A percentile compares a stretch with the other conserved stretches of the same genome.
Evolutionary conservation across 2,888 invertebrate genomes (phyloP).

Genomic region (Stenotaenia linearis): DNA sequence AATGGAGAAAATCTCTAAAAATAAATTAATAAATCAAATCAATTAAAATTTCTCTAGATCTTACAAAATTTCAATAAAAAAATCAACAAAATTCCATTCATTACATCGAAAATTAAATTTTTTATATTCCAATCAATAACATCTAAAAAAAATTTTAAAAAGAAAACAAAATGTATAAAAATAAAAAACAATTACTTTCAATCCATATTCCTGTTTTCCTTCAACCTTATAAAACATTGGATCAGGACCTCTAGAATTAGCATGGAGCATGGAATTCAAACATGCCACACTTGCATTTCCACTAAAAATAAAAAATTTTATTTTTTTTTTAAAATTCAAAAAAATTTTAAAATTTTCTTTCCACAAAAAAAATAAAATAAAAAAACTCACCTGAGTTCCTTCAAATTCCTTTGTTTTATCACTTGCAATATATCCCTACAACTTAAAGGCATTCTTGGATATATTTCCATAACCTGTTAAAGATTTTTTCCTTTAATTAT

Average conservation of each 20-base stretch:
- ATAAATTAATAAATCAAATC: too few relatives aligned
- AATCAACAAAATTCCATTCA: neutral
- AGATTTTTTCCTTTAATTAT: neutral
- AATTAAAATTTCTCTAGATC: too few relatives aligned
- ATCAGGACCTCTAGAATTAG: constrained; percentile 32
- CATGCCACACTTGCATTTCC: constrained; percentile 38
- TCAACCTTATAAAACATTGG: constrained; percentile 35
- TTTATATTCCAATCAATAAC: too few relatives aligned
- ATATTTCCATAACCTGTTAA: constrained; percentile 38
- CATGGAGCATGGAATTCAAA: constrained; percentile 34
- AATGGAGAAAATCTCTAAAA: too few relatives aligned
- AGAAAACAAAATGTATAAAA: neutral
- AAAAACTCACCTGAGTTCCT: constrained; percentile 38
- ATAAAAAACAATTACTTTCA: constrained; percentile 35
- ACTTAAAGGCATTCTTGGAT: constrained; percentile 39
- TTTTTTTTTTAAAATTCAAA: neutral
- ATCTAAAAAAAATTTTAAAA: neutral
- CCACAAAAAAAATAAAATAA: neutral
- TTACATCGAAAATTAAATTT: neutral
- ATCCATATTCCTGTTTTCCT: constrained; percentile 38
- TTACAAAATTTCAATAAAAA: too few relatives aligned
- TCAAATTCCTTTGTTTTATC: constrained; percentile 38
- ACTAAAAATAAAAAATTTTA: constrained; percentile 34
- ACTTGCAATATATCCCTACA: constrained; percentile 39
- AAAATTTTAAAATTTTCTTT: neutral